phyloP scores from a whole-genome alignment of 2,888 invertebrate species.

The Erebia palarica region DNA sequence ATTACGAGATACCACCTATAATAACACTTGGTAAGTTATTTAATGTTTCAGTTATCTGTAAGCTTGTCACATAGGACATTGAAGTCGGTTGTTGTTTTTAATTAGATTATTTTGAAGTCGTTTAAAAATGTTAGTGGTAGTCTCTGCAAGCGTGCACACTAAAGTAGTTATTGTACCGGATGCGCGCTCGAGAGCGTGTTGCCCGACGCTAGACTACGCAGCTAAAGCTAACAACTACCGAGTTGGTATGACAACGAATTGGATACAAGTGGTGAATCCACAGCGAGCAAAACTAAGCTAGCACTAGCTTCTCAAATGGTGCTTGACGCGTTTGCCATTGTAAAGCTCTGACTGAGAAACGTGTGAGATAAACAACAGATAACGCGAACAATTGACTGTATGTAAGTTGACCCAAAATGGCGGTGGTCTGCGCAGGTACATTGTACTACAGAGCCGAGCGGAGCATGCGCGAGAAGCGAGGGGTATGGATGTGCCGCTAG shows the following conservation, averaged over 20 bases:
- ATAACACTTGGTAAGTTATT: too few species aligned
- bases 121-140: constrained; percentile 40
- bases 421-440: too few species aligned
- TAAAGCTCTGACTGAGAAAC: too few species aligned
- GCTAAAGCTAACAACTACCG: constrained; percentile 57
- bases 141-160: constrained; percentile 61
- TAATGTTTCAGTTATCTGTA: background rate
- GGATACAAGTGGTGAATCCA: constrained; percentile 35
- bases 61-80: background rate
- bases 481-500: too few species aligned
- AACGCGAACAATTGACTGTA: too few species aligned
- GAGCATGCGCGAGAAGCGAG: too few species aligned
- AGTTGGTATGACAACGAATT: constrained; percentile 53
- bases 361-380: too few species aligned
- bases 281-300: background rate
- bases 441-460: too few species aligned
- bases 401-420: too few species aligned
- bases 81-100: background rate
- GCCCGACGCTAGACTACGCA: constrained; percentile 51
- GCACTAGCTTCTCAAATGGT: background rate
- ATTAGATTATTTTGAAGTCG: background rate
- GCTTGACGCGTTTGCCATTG: too few species aligned
- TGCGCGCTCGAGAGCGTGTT: constrained; percentile 56
- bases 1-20: too few species aligned
- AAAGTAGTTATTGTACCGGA: constrained; percentile 69